phyloP scores from a whole-genome alignment of 2,113 vertebrate genomes.

The Rostratula benghalensis region DNA sequence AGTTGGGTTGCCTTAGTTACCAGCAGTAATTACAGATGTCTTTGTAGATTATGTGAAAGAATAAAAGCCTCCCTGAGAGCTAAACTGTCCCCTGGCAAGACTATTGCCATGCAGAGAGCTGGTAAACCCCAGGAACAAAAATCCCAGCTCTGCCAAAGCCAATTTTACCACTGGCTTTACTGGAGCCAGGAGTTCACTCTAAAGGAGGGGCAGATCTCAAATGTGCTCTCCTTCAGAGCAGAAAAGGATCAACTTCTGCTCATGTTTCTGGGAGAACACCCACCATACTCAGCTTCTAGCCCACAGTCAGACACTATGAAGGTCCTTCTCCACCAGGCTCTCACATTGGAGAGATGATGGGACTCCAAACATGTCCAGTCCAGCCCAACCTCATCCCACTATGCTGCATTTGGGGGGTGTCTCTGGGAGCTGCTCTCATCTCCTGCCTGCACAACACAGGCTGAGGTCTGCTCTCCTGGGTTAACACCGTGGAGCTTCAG shows the following conservation, averaged over 20 bases:
- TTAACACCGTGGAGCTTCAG: rapidly evolving
- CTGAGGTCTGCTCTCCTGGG: background rate
- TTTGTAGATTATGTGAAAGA: constrained; percentile 20
- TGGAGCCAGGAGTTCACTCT: background rate
- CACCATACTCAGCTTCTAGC: background rate
- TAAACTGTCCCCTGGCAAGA: constrained; percentile 43
- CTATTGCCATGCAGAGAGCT: background rate
- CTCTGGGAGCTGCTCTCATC: background rate
- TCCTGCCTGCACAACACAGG: background rate
- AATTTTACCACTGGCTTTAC: background rate
- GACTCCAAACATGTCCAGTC: background rate
- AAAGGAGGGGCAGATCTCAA: background rate
- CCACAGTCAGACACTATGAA: rapidly evolving
- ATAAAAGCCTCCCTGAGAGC: constrained; percentile 40
- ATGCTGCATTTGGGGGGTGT: background rate
- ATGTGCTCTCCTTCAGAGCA: background rate
- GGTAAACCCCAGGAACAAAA: constrained; percentile 32
- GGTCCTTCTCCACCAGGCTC: background rate
- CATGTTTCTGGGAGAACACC: background rate
- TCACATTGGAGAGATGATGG: background rate
- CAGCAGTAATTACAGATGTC: constrained; percentile 65
- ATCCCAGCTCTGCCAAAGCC: background rate
- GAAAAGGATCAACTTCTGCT: background rate
- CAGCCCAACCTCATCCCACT: background rate
- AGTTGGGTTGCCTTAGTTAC: constrained; percentile 62